phyloP scores from a whole-genome alignment of 2,113 vertebrate genomes.

The Brachypodius melanocephalos region DNA sequence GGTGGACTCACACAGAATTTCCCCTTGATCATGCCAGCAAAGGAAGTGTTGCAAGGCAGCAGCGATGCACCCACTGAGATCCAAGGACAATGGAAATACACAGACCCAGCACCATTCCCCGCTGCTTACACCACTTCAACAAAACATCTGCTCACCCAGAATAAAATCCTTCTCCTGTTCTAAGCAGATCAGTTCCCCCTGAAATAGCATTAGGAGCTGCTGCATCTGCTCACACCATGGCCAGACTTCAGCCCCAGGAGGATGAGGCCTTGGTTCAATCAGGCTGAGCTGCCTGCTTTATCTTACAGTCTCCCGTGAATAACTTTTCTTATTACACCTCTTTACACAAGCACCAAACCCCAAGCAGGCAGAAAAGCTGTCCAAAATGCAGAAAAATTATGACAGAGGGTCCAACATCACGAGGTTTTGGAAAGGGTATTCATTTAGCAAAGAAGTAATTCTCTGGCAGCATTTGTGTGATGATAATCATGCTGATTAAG shows the following conservation, averaged over 20 bases:
- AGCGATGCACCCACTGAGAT: not conserved
- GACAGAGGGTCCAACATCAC: not conserved
- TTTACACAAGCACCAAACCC: not conserved
- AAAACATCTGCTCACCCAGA: not conserved
- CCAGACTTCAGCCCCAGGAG: slow-evolving; percentile 21
- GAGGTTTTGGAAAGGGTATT: not conserved
- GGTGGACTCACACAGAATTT: not conserved
- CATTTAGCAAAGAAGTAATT: not conserved
- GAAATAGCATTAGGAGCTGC: slow-evolving; percentile 18
- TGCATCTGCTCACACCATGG: slow-evolving; percentile 22
- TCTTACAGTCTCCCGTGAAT: not conserved
- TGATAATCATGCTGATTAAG: slow-evolving; percentile 45
- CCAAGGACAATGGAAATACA: not conserved
- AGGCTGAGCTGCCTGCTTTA: slow-evolving; percentile 34
- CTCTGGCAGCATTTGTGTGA: not conserved
- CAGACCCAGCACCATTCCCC: not conserved
- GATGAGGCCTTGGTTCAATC: not conserved
- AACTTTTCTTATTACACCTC: slow-evolving; percentile 30
- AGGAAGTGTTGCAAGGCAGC: not conserved
- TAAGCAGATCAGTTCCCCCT: not conserved
- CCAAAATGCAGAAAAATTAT: slow-evolving; percentile 25
- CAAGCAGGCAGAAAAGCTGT: not conserved
- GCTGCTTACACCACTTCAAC: not conserved
- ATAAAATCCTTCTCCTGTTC: not conserved
- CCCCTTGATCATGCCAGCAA: not conserved